phyloP scores from a whole-genome alignment of 2,888 invertebrate species.

The Caenorhabditis zanzibari region DNA sequence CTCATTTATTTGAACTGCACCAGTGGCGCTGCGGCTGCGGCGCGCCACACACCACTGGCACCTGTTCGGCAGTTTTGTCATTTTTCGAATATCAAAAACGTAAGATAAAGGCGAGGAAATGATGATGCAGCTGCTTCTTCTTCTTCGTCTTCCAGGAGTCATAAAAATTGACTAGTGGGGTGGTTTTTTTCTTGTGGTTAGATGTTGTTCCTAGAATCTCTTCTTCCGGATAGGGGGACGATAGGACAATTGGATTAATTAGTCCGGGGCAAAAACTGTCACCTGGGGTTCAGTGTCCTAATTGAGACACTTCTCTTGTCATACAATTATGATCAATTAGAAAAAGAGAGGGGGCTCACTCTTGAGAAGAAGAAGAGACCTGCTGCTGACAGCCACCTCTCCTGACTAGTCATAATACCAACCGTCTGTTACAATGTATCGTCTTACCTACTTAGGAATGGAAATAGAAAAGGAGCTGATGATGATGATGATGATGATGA shows the following conservation, averaged over 20 bases:
- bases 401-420: constrained; percentile 56
- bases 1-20: constrained; percentile 55
- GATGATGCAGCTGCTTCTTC: constrained; percentile 52
- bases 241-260: constrained; percentile 56
- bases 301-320: constrained; percentile 50
- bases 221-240: too few species aligned
- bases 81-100: constrained; percentile 59
- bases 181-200: constrained; percentile 29
- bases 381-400: constrained; percentile 59
- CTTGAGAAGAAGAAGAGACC: constrained; percentile 42
- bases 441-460: constrained; percentile 59
- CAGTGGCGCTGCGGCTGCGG: constrained; percentile 1
- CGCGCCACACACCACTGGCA: constrained; percentile 38
- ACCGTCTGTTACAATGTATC: constrained; percentile 68
- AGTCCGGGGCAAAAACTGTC: constrained; percentile 37
- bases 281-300: constrained; percentile 54
- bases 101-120: constrained; percentile 42
- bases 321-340: constrained; percentile 57
- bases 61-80: constrained; percentile 65
- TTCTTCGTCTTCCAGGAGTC: neutral
- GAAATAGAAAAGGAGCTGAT: constrained; percentile 4
- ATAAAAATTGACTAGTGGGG: constrained; percentile 25
- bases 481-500: constrained; percentile 2
- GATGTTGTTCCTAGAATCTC: neutral
- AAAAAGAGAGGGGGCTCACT: constrained; percentile 17